A percentile compares a stretch with the other conserved stretches of the same genome.
These are phyloP conservation scores for Ursus arctos DNA, from an alignment of 2,113 vertebrate genomes.

Conservation along the genomic window DNA sequence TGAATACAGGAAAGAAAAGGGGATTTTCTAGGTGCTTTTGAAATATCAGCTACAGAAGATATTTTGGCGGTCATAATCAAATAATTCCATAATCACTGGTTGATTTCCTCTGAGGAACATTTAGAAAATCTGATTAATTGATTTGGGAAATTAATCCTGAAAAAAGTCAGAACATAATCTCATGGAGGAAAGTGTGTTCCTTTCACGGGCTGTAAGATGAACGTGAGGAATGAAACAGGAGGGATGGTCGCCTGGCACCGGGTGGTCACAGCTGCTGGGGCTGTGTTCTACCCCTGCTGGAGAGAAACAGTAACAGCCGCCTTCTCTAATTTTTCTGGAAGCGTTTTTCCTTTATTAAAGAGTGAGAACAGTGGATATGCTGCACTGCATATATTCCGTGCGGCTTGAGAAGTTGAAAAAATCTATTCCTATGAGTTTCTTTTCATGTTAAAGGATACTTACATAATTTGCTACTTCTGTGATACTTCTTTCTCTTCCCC, in stretches of 20 bases:
- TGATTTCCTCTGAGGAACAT: conserved; percentile 48
- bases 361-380: background rate
- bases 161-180: background rate
- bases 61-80: conserved; percentile 35
- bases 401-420: background rate
- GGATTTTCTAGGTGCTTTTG: conserved; percentile 46
- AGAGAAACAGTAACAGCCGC: too few species aligned
- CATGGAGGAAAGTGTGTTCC: background rate
- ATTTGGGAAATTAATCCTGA: conserved; percentile 46
- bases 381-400: background rate
- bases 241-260: background rate
- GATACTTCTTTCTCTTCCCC: background rate
- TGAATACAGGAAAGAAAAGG: background rate
- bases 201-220: background rate
- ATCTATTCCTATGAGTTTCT: background rate
- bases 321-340: background rate
- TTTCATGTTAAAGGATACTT: background rate
- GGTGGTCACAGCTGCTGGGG: background rate
- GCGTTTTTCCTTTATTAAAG: background rate
- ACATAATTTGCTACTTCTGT: background rate
- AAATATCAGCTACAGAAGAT: conserved; percentile 6
- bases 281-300: background rate
- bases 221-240: background rate
- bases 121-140: background rate
- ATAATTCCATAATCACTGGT: background rate